A percentile compares a stretch with the other conserved stretches of the same genome.
phyloP scores from a whole-genome alignment of 2,888 invertebrate genomes.

The Timandra comae region DNA sequence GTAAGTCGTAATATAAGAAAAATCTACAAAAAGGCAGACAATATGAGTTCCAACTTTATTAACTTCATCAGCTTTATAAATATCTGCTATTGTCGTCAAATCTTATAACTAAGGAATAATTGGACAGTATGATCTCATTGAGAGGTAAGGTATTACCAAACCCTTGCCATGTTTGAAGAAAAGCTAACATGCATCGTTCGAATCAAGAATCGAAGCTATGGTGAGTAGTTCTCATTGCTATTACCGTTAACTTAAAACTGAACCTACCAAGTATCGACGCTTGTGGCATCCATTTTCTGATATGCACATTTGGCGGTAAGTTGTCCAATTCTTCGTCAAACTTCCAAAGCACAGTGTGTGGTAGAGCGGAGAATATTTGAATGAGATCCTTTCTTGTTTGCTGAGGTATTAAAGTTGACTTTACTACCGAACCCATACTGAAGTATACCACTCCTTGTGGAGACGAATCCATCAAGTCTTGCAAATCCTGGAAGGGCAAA shows the following conservation, averaged over 20 bases:
- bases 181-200: no score
- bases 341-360: constrained; percentile 42
- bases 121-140: no score
- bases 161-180: no score
- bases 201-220: no score
- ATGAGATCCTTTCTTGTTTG: neutral
- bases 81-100: no score
- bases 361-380: constrained; percentile 2
- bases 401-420: constrained; percentile 1
- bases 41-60: no score
- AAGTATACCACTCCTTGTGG: constrained; percentile 10
- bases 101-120: no score
- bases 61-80: no score
- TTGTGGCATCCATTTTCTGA: constrained; percentile 47
- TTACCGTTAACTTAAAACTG: neutral
- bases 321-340: constrained; percentile 32
- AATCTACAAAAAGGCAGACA: no score
- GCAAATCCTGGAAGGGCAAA: constrained; percentile 8
- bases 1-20: no score
- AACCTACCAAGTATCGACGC: constrained; percentile 38
- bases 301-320: constrained; percentile 31
- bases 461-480: constrained; percentile 6
- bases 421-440: constrained; percentile 11
- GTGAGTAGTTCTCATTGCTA: no score
- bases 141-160: no score